phyloP scores from a whole-genome alignment of 2,797 vertebrate genomes.

The Danio aesculapii region DNA sequence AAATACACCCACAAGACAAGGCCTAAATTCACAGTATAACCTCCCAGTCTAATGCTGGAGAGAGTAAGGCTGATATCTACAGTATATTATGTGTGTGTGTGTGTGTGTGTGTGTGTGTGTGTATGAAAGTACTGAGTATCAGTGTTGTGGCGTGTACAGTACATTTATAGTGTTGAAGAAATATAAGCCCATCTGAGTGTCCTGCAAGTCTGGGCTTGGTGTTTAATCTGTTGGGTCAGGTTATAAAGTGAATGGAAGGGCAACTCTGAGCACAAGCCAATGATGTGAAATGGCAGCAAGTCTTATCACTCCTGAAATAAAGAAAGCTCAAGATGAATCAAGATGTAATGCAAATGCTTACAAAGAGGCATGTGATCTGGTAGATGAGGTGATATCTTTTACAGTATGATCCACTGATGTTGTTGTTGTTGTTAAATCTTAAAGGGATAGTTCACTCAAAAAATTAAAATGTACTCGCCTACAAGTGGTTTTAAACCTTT shows the following conservation, averaged over 20 bases:
- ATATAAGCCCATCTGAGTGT: not conserved
- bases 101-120: not conserved
- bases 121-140: slow-evolving; percentile 23
- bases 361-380: too few relatives aligned
- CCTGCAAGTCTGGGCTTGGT: slow-evolving; percentile 31
- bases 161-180: too few relatives aligned
- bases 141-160: not conserved
- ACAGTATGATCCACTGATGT: not conserved
- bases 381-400: too few relatives aligned
- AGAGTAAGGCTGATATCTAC: slow-evolving; percentile 31
- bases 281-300: slow-evolving; percentile 4
- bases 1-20: slow-evolving; percentile 75
- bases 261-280: slow-evolving; percentile 18
- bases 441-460: too few relatives aligned
- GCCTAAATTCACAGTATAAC: slow-evolving; percentile 65
- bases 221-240: slow-evolving; percentile 27
- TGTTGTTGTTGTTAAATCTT: too few relatives aligned
- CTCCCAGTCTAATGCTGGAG: slow-evolving; percentile 44
- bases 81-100: slow-evolving; percentile 39
- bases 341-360: not conserved
- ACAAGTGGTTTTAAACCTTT: too few relatives aligned
- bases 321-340: not conserved
- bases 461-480: too few relatives aligned
- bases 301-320: slow-evolving; percentile 15
- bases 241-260: slow-evolving; percentile 19